Evolutionary conservation across 2,113 vertebrate genomes (phyloP), one percentile per base, ranked within the genome.

Genomic region (Casuarius casuarius): DNA sequence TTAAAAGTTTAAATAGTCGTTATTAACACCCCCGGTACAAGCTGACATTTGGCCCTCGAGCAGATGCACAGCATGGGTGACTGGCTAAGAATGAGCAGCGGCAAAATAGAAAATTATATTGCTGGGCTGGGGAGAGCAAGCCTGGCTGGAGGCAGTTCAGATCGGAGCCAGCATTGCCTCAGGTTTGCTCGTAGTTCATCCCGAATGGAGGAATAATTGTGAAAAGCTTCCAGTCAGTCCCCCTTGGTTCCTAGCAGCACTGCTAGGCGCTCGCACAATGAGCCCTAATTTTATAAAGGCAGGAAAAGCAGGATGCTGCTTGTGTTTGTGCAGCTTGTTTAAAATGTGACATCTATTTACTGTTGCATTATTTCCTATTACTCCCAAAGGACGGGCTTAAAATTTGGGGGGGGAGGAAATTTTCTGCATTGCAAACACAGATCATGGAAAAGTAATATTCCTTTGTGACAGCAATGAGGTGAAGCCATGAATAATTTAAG

Each of bases 1-100:
- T 96, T 95, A 76, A 74, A 96, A 91, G 90, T 97, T 95, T 94
- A 89, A 95, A 91, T 92, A 92, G 78, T 96, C 9, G 13, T 95
- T 96, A 98, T 97, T 92, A 97, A 97, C 94, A 95, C 84, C 94
- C 96, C 84, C 87, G 22, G 94, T 42, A 42, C 66, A 68, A 91
- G 87, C 65, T 95, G 94, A 95, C 92, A 92, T 97, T 97, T 97
- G 94, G 89, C 85, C 85, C 85, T 62, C 18, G 71, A 96, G 96
- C 77, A 84, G 93, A 94, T 44, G 75, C 91, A 38, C 97, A 95
- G 97, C 94, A 75, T 46, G 92, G 80, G 79, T 25, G 63, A 52
- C 77, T 46, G 87, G 87, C 92, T 83, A 94, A 96, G 92, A 94
- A 95, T 10, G 61, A 86, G 93, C 75, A 95, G 72, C 87, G 90